Evolutionary conservation across 1,140 invertebrate species (phyloP).

Genomic region (Branchinecta lindahli): DNA sequence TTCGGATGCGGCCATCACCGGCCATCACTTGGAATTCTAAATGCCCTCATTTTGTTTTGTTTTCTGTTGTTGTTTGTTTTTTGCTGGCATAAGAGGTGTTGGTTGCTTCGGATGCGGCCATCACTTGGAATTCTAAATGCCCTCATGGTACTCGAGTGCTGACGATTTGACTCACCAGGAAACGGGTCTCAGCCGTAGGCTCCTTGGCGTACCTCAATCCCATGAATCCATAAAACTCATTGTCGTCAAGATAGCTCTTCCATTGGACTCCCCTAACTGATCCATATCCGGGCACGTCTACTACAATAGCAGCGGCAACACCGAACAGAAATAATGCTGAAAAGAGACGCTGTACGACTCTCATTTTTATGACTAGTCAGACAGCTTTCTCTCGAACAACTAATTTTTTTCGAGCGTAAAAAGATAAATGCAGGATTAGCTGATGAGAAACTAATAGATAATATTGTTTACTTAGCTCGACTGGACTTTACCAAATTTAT

Average conservation of each 20-base stretch:
- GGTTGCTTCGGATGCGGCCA: not conserved
- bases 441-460: no score
- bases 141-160: not conserved
- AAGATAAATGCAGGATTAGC: no score
- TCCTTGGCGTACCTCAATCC: conserved; percentile 18
- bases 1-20: not conserved
- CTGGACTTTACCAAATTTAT: no score
- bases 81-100: not conserved
- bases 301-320: not conserved
- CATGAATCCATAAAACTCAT: conserved; percentile 14
- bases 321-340: no score
- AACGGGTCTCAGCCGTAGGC: conserved; percentile 18
- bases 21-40: not conserved
- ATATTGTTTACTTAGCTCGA: no score
- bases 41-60: not conserved
- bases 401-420: no score
- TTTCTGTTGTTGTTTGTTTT: not conserved
- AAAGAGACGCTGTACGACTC: no score
- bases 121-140: not conserved
- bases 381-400: no score
- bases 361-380: no score
- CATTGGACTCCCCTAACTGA: not conserved
- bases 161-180: conserved; percentile 14
- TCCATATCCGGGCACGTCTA: not conserved
- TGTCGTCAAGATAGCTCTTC: not conserved